These are phyloP conservation scores for Ferrisia virgata DNA, from an alignment of 2,888 invertebrate species.

Conservation along the genomic window DNA sequence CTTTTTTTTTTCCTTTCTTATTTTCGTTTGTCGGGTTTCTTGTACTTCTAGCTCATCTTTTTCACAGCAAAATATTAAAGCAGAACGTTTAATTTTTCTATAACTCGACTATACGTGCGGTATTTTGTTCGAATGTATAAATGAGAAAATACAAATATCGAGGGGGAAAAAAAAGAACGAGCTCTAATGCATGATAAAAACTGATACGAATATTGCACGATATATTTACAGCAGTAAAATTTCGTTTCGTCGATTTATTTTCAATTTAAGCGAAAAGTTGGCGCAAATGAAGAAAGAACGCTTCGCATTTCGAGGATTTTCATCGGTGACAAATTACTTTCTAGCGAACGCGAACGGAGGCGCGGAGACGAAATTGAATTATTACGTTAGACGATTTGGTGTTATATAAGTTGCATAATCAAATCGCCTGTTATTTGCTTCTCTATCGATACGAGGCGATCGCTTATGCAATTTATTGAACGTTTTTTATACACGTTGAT, in stretches of 20 bases:
- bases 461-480: slow-evolving; percentile 10
- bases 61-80: background rate
- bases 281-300: background rate
- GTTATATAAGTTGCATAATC: slow-evolving; percentile 18
- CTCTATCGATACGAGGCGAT: background rate
- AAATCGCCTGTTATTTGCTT: background rate
- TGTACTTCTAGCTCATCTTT: too few relatives aligned
- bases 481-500: background rate
- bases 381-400: background rate
- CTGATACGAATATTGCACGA: too few relatives aligned
- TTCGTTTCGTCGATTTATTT: background rate
- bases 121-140: background rate
- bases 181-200: too few relatives aligned
- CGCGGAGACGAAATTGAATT: background rate
- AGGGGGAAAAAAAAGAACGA: too few relatives aligned
- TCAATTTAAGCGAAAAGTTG: background rate
- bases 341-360: background rate
- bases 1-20: background rate
- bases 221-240: background rate
- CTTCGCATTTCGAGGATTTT: background rate
- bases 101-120: background rate
- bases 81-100: background rate
- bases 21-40: background rate
- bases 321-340: background rate
- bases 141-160: too few relatives aligned